Percentiles rank a stretch among this genome's conserved stretches.
phyloP scores from a whole-genome alignment of 2,797 vertebrate genomes.

The Pogoniulus pusillus region DNA sequence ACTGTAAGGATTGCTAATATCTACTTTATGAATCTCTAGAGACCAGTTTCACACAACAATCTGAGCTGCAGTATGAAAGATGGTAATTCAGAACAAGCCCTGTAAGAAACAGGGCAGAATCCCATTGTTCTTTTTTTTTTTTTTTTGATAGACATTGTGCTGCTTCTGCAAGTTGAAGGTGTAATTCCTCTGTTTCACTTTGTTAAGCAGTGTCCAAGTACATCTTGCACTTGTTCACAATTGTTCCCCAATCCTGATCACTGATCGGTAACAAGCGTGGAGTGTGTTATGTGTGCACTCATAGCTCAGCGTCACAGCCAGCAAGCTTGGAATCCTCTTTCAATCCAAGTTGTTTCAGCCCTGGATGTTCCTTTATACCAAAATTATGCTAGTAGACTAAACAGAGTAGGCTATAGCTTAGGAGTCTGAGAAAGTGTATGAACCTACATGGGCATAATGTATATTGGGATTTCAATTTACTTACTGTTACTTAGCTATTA shows the following conservation, averaged over 20 bases:
- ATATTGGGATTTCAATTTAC: neutral
- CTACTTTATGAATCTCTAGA: neutral
- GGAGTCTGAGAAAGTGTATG: neutral
- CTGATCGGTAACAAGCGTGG: neutral
- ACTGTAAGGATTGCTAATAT: neutral
- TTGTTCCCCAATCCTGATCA: neutral
- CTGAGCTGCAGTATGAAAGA: neutral
- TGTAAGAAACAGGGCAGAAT: neutral
- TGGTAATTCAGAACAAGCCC: neutral
- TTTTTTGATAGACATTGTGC: neutral
- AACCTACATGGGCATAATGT: neutral
- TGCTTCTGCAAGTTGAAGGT: neutral
- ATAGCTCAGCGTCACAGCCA: neutral
- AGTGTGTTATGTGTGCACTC: rapidly evolving
- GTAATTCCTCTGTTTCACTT: neutral
- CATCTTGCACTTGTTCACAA: neutral
- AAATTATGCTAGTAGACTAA: neutral
- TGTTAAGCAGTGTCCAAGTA: neutral
- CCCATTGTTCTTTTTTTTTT: neutral
- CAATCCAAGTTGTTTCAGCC: neutral
- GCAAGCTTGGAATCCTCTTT: neutral
- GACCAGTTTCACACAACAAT: neutral
- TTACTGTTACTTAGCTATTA: neutral
- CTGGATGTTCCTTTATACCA: neutral
- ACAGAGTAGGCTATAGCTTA: neutral